Evolutionary conservation across 2,797 vertebrate species (phyloP), one percentile per base, ranked within the genome.

Genomic region (Myiotriccus ornatus): DNA sequence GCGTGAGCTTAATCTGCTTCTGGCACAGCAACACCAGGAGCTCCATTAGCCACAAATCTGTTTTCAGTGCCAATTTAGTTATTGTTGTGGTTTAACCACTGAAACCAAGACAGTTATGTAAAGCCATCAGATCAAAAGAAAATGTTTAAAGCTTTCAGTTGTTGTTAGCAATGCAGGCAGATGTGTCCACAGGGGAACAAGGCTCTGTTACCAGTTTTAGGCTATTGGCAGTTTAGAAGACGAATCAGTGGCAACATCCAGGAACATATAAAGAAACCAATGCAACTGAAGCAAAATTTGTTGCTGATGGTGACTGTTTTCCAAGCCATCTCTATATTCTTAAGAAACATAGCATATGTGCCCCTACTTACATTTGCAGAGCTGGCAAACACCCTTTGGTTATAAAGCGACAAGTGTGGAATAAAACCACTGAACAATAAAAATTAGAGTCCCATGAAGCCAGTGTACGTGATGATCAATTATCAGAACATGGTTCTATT

Each of bases 391-490:
- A 64, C 37, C 67, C 34, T 76, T 59, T 27, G n/a, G 28, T 82
- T 84, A 41, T 82, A 64, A 70, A 86, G 44, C 5, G 49, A 57
- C 63, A 87, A 39, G 89, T 83, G 85, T 94, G 59, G 53, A 86
- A 70, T 43, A 28, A 91, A 93, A 73, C 34, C 70, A 14, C 10
- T 47, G 60, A 93, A 82, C 69, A 93, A 77, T 80, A 90, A 92
- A 93, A 96, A 91, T 73, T 76, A 86, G 35, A 95, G 86, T 56
- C 44, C 34, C 44, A 47, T 74, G 12, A 82, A 94, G 56, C 24
- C 44, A 68, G 30, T 75, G 90, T 91, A 90, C 56, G 55, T 82
- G 80, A 76, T 76, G 77, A 94, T 91, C 77, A 52, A 64, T 90
- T 90, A 64, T 53, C 76, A 82, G 95, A 95, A 93, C 49, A 87